A percentile compares a stretch with the other conserved stretches of the same genome.
phyloP scores from a whole-genome alignment of 1,140 invertebrate genomes.

The Ceratosolen fusciceps region DNA sequence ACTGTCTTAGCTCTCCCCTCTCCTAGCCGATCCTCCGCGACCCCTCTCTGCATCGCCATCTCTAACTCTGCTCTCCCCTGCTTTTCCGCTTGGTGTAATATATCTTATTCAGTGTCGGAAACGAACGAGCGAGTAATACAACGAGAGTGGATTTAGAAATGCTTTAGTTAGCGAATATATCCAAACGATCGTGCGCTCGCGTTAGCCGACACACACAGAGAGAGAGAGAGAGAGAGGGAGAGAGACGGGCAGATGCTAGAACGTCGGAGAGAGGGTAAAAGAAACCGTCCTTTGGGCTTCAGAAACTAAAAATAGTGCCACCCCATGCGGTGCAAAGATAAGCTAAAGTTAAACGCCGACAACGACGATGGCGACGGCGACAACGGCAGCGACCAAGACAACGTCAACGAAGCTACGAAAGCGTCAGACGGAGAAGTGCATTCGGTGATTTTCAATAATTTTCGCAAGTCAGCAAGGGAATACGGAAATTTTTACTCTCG shows the following conservation, averaged over 20 bases:
- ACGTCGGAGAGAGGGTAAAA: neutral
- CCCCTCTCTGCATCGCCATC: too few relatives aligned
- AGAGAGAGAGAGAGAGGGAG: slow-evolving; percentile 6
- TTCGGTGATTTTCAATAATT: slow-evolving; percentile 16
- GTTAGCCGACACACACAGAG: too few relatives aligned
- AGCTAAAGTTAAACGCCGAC: slow-evolving; percentile 49
- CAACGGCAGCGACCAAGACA: neutral
- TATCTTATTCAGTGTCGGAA: slow-evolving; percentile 23
- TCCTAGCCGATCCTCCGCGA: too few relatives aligned
- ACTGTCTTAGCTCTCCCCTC: neutral
- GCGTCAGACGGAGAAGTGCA: slow-evolving; percentile 6
- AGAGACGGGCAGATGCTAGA: neutral
- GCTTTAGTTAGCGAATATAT: slow-evolving; percentile 29
- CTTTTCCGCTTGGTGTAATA: neutral
- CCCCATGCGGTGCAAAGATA: slow-evolving; percentile 49
- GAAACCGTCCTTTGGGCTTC: slow-evolving; percentile 34
- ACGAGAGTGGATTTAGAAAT: slow-evolving; percentile 25
- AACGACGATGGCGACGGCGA: neutral
- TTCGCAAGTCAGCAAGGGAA: slow-evolving; percentile 9
- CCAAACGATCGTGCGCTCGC: slow-evolving; percentile 10
- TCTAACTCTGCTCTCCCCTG: neutral
- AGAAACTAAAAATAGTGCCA: slow-evolving; percentile 47
- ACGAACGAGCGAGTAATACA: slow-evolving; percentile 13
- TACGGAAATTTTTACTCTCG: neutral
- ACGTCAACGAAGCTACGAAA: neutral